These are phyloP conservation scores for Microtus obscurus DNA, from an alignment of 2,797 vertebrate genomes.

Conservation along the genomic window DNA sequence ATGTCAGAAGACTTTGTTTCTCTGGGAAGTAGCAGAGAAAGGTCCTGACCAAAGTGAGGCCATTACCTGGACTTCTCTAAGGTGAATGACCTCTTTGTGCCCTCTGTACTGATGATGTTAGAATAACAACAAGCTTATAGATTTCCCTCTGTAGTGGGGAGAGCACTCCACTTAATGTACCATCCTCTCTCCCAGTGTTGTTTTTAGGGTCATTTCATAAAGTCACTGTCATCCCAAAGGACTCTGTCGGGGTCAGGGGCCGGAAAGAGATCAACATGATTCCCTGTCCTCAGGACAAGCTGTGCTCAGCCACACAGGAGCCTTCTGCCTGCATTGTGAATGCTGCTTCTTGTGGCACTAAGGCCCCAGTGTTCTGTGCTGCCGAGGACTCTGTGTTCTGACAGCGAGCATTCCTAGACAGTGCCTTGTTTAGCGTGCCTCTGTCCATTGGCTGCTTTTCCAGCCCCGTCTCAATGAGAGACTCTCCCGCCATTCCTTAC, in stretches of 20 bases:
- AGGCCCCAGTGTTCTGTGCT: not conserved
- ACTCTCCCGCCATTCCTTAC: not conserved
- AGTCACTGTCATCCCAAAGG: not conserved
- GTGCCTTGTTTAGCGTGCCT: slow-evolving; percentile 53
- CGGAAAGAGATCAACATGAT: not conserved
- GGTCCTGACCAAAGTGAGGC: not conserved
- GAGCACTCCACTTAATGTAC: not conserved
- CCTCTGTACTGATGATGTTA: rapidly evolving
- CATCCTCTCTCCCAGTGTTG: not conserved
- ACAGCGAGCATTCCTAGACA: slow-evolving; percentile 52
- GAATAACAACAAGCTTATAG: not conserved
- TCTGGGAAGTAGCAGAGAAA: not conserved
- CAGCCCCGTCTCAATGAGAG: slow-evolving; percentile 77
- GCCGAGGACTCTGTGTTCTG: not conserved
- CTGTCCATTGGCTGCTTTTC: slow-evolving; percentile 17
- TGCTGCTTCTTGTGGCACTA: not conserved
- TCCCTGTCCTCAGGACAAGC: not conserved
- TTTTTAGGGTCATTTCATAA: not conserved
- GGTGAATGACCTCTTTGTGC: not conserved
- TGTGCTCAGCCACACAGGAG: not conserved
- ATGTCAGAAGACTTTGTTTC: not conserved
- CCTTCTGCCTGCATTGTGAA: not conserved
- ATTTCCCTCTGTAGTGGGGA: no score
- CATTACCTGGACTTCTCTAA: not conserved
- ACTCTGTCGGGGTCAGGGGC: not conserved